Conservation (phyloP, 2,797 vertebrate species). For the Malurus splendens region DNA sequence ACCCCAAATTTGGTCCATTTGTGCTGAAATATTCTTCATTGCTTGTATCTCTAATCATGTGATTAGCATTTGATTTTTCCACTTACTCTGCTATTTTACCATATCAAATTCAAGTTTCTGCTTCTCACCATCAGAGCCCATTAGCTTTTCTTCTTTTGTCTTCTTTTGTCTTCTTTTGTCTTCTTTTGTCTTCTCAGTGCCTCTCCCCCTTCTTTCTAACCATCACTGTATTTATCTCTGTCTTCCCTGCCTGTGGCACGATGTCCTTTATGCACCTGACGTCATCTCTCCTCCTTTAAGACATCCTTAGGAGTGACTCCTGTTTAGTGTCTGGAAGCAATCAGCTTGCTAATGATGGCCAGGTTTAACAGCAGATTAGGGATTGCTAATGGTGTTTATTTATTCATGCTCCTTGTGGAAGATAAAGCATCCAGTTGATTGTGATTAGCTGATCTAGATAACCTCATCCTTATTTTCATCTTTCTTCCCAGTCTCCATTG, state of each 20-base stretch:
- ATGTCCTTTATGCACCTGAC: slow-evolving; percentile 18
- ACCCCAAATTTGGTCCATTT: not conserved
- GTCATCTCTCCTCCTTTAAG: not conserved
- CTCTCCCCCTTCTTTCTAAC: not conserved
- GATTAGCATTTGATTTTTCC: not conserved
- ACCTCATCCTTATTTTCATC: slow-evolving; percentile 19
- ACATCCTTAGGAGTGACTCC: slow-evolving; percentile 1
- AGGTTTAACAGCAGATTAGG: slow-evolving; percentile 22
- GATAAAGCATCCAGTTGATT: slow-evolving; percentile 45
- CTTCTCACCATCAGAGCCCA: not conserved
- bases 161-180: not conserved
- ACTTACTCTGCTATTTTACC: not conserved
- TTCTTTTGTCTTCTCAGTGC: not conserved
- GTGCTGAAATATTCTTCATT: not conserved
- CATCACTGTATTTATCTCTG: not conserved
- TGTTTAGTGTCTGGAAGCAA: slow-evolving; percentile 17
- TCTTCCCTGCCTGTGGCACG: not conserved
- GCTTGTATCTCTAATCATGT: not conserved
- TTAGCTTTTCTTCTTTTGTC: not conserved
- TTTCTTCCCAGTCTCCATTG: not conserved
- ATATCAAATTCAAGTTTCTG: not conserved
- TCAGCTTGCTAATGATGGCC: slow-evolving; percentile 44
- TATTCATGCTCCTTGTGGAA: slow-evolving; percentile 43
- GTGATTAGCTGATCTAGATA: slow-evolving; percentile 38
- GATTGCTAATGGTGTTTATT: slow-evolving; percentile 56